A percentile compares a stretch with the other conserved stretches of the same genome.
Evolutionary conservation across 2,113 vertebrate genomes (phyloP).

Genomic region (Hypanus sabinus): DNA sequence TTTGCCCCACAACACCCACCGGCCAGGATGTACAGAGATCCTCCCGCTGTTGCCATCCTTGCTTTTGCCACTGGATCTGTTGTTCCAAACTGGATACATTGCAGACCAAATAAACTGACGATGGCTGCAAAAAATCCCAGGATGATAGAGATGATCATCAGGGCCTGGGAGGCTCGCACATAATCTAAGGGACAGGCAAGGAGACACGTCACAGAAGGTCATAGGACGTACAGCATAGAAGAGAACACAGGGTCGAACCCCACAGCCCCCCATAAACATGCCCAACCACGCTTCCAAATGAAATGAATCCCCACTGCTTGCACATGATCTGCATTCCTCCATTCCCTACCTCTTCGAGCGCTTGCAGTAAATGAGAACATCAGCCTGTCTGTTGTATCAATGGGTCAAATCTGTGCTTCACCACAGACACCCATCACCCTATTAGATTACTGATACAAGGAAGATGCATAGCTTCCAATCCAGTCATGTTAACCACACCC

Average conservation of each 20-base stretch:
- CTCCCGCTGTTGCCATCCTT: constrained; percentile 58
- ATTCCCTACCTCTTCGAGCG: too few species aligned
- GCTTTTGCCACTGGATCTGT: constrained; percentile 60
- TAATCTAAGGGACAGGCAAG: constrained; percentile 56
- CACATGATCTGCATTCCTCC: too few species aligned
- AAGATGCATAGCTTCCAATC: not conserved
- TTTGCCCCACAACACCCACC: constrained; percentile 51
- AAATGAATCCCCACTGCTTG: too few species aligned
- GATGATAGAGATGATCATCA: constrained; percentile 69
- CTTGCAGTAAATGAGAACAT: too few species aligned
- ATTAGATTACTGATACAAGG: not conserved
- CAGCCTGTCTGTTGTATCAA: too few species aligned
- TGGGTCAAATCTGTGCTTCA: too few species aligned
- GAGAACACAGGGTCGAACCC: too few species aligned
- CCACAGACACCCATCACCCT: too few species aligned
- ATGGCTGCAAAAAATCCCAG: constrained; percentile 65
- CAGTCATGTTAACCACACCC: too few species aligned
- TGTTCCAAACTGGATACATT: constrained; percentile 65
- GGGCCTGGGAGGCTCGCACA: constrained; percentile 74
- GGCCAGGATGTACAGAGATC: constrained; percentile 65
- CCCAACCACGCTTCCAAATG: too few species aligned
- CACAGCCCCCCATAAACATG: too few species aligned
- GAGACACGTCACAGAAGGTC: not conserved
- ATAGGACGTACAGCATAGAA: too few species aligned
- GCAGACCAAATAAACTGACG: constrained; percentile 60